Conservation (phyloP, 2,113 vertebrate species). For the Acanthochromis polyacanthus region DNA sequence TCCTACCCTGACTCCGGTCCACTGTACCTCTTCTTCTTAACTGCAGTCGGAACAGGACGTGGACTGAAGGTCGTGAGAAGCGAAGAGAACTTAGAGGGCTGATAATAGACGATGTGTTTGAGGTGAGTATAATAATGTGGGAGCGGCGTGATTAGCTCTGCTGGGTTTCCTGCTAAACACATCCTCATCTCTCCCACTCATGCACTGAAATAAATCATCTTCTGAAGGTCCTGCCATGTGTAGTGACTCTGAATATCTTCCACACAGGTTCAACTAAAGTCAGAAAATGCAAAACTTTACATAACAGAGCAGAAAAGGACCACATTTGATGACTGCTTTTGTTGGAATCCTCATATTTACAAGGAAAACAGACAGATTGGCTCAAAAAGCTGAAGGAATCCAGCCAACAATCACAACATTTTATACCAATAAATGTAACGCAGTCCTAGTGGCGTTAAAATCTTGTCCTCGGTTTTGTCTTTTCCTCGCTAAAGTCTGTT, state of each 20-base stretch:
- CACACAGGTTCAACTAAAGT: not conserved
- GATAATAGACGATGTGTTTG: constrained; percentile 31
- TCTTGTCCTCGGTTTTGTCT: no score
- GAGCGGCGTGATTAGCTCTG: constrained; percentile 30
- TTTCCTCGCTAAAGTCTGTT: not conserved
- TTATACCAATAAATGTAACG: no score
- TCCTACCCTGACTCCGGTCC: constrained; percentile 17
- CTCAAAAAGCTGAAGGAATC: no score
- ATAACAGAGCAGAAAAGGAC: not conserved
- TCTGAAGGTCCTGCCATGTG: constrained; percentile 7
- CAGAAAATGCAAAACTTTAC: no score
- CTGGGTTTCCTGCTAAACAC: constrained; percentile 42
- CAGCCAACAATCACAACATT: no score
- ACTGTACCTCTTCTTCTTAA: constrained; percentile 25
- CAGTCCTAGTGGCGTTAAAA: no score
- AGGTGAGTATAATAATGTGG: constrained; percentile 46
- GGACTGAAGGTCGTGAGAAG: constrained; percentile 54
- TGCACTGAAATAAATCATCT: constrained; percentile 26
- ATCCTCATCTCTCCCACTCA: constrained; percentile 46
- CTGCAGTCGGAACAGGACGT: constrained; percentile 57
- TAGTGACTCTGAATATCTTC: not conserved
- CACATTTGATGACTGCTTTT: no score
- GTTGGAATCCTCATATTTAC: no score
- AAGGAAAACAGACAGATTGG: no score
- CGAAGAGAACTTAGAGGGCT: not conserved